Evolutionary conservation across 2,113 vertebrate genomes (phyloP).

Genomic region (Hemibagrus wyckioides): DNA sequence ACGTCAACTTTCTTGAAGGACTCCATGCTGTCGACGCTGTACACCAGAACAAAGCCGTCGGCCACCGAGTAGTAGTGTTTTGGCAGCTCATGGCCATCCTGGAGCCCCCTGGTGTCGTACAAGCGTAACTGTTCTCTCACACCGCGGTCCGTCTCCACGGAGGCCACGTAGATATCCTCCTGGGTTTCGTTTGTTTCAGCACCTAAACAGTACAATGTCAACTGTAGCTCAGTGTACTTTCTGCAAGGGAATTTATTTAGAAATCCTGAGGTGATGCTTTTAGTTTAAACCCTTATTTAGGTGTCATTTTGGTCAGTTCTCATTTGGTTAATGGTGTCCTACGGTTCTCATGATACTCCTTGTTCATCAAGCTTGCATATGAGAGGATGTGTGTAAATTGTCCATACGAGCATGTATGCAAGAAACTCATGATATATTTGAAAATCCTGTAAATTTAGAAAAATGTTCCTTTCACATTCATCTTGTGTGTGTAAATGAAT

Average conservation of each 20-base stretch:
- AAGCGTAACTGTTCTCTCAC: slow-evolving; percentile 92
- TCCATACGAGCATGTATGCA: too few relatives aligned
- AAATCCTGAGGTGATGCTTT: not conserved
- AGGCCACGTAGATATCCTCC: slow-evolving; percentile 91
- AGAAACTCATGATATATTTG: too few relatives aligned
- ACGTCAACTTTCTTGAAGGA: slow-evolving; percentile 86
- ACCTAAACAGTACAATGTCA: slow-evolving; percentile 67
- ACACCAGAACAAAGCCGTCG: slow-evolving; percentile 89
- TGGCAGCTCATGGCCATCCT: slow-evolving; percentile 82
- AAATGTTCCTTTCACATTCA: not conserved
- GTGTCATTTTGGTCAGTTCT: too few relatives aligned
- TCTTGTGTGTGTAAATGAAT: not conserved
- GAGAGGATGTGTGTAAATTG: too few relatives aligned
- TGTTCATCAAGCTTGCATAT: too few relatives aligned
- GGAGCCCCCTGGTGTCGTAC: slow-evolving; percentile 88
- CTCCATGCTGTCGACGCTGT: slow-evolving; percentile 87
- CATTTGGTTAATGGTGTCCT: too few relatives aligned
- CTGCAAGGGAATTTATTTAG: not conserved
- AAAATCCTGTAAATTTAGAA: not conserved
- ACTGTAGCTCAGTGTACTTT: not conserved
- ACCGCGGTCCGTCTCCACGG: slow-evolving; percentile 87
- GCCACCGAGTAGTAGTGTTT: slow-evolving; percentile 90
- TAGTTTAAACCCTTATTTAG: too few relatives aligned
- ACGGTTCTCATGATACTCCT: too few relatives aligned
- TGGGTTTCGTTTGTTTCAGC: slow-evolving; percentile 81